Evolutionary conservation across 1,140 invertebrate species (phyloP).

Genomic region (Calephelis virginiensis): DNA sequence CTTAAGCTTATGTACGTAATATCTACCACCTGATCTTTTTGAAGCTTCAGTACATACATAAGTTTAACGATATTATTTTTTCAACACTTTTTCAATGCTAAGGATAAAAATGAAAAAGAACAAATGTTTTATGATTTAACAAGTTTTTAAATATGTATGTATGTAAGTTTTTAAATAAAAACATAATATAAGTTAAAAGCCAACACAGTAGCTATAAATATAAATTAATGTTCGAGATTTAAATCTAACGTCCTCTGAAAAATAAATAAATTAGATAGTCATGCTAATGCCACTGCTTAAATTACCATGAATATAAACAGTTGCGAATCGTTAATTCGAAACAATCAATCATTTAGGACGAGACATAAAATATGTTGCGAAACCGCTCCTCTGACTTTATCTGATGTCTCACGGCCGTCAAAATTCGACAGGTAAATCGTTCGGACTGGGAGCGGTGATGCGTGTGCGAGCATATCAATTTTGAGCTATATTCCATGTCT

Average conservation of each 20-base stretch:
- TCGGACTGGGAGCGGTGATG: not conserved
- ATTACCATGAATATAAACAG: conserved; percentile 11
- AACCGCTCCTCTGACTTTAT: conserved; percentile 2
- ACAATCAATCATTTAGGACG: conserved; percentile 13
- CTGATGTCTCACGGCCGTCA: conserved; percentile 14
- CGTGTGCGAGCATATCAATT: conserved; percentile 3
- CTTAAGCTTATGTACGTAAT: no score
- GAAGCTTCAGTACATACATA: no score
- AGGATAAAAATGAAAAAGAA: no score
- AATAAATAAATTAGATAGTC: conserved; percentile 1
- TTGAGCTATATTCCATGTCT: not conserved
- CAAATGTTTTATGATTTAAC: no score
- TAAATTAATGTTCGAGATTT: not conserved
- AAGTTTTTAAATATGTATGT: no score
- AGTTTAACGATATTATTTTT: no score
- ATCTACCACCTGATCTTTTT: no score
- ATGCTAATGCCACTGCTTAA: conserved; percentile 4
- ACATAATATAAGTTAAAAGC: no score
- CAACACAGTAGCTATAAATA: no score
- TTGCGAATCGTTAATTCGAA: conserved; percentile 6
- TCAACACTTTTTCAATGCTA: no score
- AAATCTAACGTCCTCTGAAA: not conserved
- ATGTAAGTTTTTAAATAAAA: no score
- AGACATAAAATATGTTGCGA: conserved; percentile 7
- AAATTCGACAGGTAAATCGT: conserved; percentile 10